Percentiles rank a stretch among this genome's conserved stretches.
These are phyloP conservation scores for Sandelia bainsii DNA, from an alignment of 2,797 vertebrate species.

Conservation along the genomic window DNA sequence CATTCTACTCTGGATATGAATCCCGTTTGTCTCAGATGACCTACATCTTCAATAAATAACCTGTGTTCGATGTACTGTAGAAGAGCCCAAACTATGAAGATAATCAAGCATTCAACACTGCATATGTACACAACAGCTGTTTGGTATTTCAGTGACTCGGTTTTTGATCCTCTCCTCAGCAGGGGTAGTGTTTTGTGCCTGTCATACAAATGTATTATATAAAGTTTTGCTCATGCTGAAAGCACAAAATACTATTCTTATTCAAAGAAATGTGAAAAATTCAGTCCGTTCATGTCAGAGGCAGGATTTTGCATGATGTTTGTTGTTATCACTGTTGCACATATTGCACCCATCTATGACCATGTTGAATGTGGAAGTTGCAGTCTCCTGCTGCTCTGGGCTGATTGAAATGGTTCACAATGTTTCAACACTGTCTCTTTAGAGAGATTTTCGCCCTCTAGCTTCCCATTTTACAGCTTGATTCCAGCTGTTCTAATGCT, in stretches of 20 bases:
- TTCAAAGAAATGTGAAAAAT: slow-evolving; percentile 44
- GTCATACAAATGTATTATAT: slow-evolving; percentile 28
- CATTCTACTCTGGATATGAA: not conserved
- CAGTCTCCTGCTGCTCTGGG: slow-evolving; percentile 67
- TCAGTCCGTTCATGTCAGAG: slow-evolving; percentile 28
- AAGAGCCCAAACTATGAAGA: slow-evolving; percentile 12
- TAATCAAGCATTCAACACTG: slow-evolving; percentile 12
- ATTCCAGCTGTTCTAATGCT: slow-evolving; percentile 63
- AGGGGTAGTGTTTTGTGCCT: slow-evolving; percentile 17
- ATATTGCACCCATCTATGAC: slow-evolving; percentile 70
- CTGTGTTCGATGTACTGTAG: slow-evolving; percentile 2
- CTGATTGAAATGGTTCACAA: slow-evolving; percentile 76
- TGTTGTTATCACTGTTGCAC: slow-evolving; percentile 71
- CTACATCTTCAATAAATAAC: slow-evolving; percentile 24
- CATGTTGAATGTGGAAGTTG: slow-evolving; percentile 53
- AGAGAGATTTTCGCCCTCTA: slow-evolving; percentile 49
- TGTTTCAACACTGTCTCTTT: slow-evolving; percentile 56
- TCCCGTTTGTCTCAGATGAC: slow-evolving; percentile 30
- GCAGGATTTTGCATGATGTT: slow-evolving; percentile 48
- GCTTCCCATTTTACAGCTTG: slow-evolving; percentile 60
- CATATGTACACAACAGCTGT: slow-evolving; percentile 3
- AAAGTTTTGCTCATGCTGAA: slow-evolving; percentile 31
- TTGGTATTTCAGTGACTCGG: slow-evolving; percentile 11
- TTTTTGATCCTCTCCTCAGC: slow-evolving; percentile 18
- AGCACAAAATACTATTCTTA: slow-evolving; percentile 32